Conservation (phyloP, 2,113 vertebrate species). For the Eublepharis macularius region DNA sequence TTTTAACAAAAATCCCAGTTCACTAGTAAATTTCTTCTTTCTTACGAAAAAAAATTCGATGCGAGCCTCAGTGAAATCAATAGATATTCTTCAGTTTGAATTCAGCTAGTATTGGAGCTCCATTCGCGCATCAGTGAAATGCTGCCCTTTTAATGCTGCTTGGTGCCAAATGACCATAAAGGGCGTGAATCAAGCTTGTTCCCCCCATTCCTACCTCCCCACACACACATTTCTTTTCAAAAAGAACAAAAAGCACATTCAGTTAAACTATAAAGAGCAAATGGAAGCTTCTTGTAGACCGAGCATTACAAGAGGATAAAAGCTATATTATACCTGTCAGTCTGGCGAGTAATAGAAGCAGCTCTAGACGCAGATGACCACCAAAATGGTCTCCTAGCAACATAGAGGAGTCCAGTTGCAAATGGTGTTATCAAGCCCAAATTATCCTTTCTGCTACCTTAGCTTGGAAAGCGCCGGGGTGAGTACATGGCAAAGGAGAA, state of each 20-base stretch:
- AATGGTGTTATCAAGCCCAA: slow-evolving; percentile 61
- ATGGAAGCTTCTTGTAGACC: slow-evolving; percentile 27
- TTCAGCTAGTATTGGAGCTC: neutral
- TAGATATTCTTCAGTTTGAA: neutral
- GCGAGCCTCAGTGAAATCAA: neutral
- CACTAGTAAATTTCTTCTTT: neutral
- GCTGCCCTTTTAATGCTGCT: neutral
- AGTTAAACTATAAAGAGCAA: slow-evolving; percentile 38
- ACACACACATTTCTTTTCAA: neutral
- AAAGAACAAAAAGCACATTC: neutral
- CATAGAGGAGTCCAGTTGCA: slow-evolving; percentile 46
- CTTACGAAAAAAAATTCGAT: neutral
- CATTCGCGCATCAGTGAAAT: neutral
- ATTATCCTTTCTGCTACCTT: slow-evolving; percentile 64
- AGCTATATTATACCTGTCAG: slow-evolving; percentile 48
- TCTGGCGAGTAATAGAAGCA: slow-evolving; percentile 40
- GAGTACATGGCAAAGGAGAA: slow-evolving; percentile 43
- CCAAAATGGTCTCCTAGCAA: slow-evolving; percentile 71
- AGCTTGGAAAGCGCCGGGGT: slow-evolving; percentile 38
- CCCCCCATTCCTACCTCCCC: too few species aligned
- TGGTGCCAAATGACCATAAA: neutral
- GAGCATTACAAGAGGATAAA: slow-evolving; percentile 46
- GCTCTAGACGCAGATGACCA: slow-evolving; percentile 52
- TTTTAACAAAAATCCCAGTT: neutral
- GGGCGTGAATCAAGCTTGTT: neutral